Conservation (phyloP, 2,113 vertebrate species). For the Halichoeres trimaculatus region DNA sequence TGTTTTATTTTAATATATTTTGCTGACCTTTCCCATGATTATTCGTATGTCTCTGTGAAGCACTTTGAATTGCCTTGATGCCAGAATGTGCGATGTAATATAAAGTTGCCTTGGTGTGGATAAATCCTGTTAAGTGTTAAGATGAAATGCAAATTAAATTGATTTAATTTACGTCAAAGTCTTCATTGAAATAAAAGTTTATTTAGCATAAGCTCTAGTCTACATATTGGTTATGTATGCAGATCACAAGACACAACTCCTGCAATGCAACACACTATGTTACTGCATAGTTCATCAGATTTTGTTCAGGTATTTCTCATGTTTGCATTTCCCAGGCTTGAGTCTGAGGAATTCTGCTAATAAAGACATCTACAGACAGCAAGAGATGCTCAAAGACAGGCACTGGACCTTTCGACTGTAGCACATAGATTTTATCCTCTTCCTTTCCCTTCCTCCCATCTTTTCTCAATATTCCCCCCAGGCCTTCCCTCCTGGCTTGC, state of each 20-base stretch:
- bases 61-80: too few relatives aligned
- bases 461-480: slow-evolving; percentile 55
- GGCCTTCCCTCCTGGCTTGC: slow-evolving; percentile 22
- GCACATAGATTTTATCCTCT: slow-evolving; percentile 65
- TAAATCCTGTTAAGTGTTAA: not conserved
- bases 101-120: not conserved
- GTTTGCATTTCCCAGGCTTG: slow-evolving; percentile 1
- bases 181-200: too few relatives aligned
- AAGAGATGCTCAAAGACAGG: slow-evolving; percentile 55
- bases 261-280: not conserved
- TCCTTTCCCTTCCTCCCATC: slow-evolving; percentile 25
- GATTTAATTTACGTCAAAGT: not conserved
- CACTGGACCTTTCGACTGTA: slow-evolving; percentile 47
- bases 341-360: slow-evolving; percentile 15
- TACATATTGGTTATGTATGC: not conserved
- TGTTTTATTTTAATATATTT: too few relatives aligned
- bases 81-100: too few relatives aligned
- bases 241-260: not conserved
- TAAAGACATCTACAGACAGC: slow-evolving; percentile 54
- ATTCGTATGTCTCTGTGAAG: too few relatives aligned
- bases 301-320: not conserved
- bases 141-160: slow-evolving; percentile 3
- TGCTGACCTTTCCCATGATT: too few relatives aligned
- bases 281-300: slow-evolving; percentile 1
- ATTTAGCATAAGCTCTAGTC: not conserved